These are phyloP conservation scores for Lophura swinhoii DNA, from an alignment of 2,797 vertebrate genomes.

Conservation along the genomic window DNA sequence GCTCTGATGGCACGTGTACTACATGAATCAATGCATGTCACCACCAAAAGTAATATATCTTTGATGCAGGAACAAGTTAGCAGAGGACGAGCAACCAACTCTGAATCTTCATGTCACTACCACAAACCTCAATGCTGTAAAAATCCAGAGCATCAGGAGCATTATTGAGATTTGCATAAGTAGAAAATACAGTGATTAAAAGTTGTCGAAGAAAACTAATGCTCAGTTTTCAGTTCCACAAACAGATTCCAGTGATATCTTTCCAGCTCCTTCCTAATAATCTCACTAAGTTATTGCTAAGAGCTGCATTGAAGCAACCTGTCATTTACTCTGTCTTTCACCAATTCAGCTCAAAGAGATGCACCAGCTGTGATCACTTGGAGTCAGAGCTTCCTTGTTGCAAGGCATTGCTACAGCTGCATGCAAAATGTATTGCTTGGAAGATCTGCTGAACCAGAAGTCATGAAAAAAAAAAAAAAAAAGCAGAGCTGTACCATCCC, in stretches of 20 bases:
- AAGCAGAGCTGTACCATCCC: not conserved
- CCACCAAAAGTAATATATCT: not conserved
- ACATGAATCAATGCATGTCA: not conserved
- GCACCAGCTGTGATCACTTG: constrained; percentile 55
- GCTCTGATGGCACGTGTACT: not conserved
- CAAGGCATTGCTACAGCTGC: constrained; percentile 41
- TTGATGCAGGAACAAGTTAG: not conserved
- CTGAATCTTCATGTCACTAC: constrained; percentile 33
- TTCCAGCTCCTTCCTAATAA: constrained; percentile 62
- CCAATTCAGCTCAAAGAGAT: constrained; percentile 58
- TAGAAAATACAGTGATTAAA: constrained; percentile 65
- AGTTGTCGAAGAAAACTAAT: constrained; percentile 64
- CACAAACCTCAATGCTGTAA: not conserved
- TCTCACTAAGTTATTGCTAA: constrained; percentile 42
- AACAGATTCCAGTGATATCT: constrained; percentile 53
- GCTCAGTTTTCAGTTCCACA: constrained; percentile 47
- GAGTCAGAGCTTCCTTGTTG: constrained; percentile 23
- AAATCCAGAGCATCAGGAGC: constrained; percentile 35
- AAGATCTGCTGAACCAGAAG: not conserved
- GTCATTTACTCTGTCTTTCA: constrained; percentile 71
- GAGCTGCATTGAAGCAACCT: constrained; percentile 60
- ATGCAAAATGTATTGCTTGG: not conserved
- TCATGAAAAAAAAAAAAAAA: not conserved
- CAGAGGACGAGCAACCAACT: not conserved
- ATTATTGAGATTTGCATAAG: constrained; percentile 69